Conservation (phyloP, 2,797 vertebrate genomes). For the Champsocephalus gunnari region DNA sequence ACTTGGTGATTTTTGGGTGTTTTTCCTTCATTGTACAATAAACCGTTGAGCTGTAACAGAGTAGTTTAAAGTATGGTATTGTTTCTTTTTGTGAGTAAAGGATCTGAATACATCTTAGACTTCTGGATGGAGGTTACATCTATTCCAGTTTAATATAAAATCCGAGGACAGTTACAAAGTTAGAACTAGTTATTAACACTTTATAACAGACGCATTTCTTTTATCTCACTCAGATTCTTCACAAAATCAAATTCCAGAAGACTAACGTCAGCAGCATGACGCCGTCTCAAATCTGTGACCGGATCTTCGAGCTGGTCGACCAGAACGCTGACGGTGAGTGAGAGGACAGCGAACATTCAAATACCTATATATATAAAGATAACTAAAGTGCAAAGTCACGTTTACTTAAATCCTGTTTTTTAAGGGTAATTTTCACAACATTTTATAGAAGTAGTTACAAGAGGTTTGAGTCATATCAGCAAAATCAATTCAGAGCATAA, state of each 20-base stretch:
- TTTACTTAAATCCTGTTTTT: neutral
- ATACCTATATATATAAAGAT: neutral
- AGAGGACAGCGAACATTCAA: fast-evolving
- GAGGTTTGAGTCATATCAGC: neutral
- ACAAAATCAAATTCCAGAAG: slow-evolving; percentile 75
- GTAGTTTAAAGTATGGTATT: too few species aligned
- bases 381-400: neutral
- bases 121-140: too few species aligned
- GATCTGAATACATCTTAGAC: too few species aligned
- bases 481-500: neutral
- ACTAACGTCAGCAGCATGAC: slow-evolving; percentile 63
- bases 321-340: slow-evolving; percentile 80
- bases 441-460: neutral
- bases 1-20: too few species aligned
- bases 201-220: too few species aligned
- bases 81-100: too few species aligned
- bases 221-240: slow-evolving; percentile 69
- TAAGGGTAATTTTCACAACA: neutral
- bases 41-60: too few species aligned
- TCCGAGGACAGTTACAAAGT: too few species aligned
- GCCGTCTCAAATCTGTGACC: slow-evolving; percentile 76
- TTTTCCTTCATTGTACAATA: too few species aligned
- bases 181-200: too few species aligned
- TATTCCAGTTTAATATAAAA: too few species aligned
- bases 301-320: slow-evolving; percentile 83